Percentiles rank a stretch among this genome's conserved stretches.
phyloP scores from a whole-genome alignment of 2,113 vertebrate species.

The Tenebrosternarchus preto region DNA sequence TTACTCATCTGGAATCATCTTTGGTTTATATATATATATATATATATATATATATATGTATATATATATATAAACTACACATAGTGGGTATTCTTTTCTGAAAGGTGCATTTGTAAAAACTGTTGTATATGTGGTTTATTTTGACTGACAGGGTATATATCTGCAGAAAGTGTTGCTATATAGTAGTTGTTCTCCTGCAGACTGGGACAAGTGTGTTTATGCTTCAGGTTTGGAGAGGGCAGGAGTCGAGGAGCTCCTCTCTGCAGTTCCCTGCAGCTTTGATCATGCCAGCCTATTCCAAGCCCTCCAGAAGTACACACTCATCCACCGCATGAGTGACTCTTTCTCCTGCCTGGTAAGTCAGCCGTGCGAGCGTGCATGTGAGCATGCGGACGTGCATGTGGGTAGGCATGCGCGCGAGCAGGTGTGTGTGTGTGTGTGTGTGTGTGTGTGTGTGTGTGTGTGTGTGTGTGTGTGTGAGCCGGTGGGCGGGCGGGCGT shows the following conservation, averaged over 20 bases:
- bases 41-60: background rate
- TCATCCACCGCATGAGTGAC: constrained; percentile 94
- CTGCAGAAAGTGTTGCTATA: background rate
- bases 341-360: constrained; percentile 96
- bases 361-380: constrained; percentile 15
- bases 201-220: constrained; percentile 42
- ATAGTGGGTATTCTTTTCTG: too few species aligned
- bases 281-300: constrained; percentile 88
- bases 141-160: background rate
- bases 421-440: too few species aligned
- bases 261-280: constrained; percentile 85
- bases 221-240: constrained; percentile 76
- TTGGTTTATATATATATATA: background rate
- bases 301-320: constrained; percentile 87
- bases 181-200: constrained; percentile 1
- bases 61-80: too few species aligned
- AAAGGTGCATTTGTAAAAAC: too few species aligned
- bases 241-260: constrained; percentile 92
- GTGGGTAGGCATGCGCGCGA: too few species aligned
- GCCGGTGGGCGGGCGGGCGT: too few species aligned
- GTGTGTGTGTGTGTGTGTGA: constrained; percentile 27
- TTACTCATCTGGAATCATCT: too few species aligned
- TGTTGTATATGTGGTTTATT: too few species aligned
- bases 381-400: too few species aligned
- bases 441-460: too few species aligned